Base-by-base conservation (phyloP, 2,888 invertebrate genomes). In the Tetrapedia diversipes region DNA sequence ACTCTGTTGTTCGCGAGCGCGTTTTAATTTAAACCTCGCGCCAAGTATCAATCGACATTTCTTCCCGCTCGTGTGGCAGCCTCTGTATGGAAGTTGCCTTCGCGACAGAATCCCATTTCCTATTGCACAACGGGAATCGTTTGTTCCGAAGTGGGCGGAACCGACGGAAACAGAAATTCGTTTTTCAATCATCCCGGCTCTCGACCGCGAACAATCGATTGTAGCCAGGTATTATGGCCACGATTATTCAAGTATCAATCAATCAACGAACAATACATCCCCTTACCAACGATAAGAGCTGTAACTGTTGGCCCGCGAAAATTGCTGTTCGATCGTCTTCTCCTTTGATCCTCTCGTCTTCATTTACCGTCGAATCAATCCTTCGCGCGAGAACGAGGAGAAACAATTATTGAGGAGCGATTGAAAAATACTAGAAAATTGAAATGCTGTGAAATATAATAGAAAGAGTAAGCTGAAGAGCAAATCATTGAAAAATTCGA, bases 41-140 rank as follows among this genome's bases (percentile, higher is more conserved):
- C 10, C n/a, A 27, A 69, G 59, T 68, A 45, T 68, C 70, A 59
- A 68, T 71, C 49, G 68, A 67, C 47, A 37, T 16, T 27, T n/a
- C 27, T 10, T 4, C 8, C n/a, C n/a, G 10, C 6, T n/a, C 24
- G 0, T n/a, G 51, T 27, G n/a, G n/a, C n/a, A n/a, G n/a, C n/a
- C n/a, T n/a, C 14, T 29, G 27, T 14, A 29, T 29, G 4, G 32
- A 39, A 24, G 11, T 19, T 16, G 49, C 27, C 66, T 59, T 47
- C 22, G 45, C 39, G 24, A 32, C 32, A 45, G 53, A 47, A 54
- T 72, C 45, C n/a, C 19, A 27, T 54, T 61, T 16, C n/a, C 29
- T 32, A n/a, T 4, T 37, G 10, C 32, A 39, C 4, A n/a, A 10
- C 8, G 4, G 37, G 19, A 56, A 63, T 61, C 39, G 19, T n/a